A percentile compares a stretch with the other conserved stretches of the same genome.
phyloP scores from a whole-genome alignment of 2,113 vertebrate genomes.

The Crotalus tigris region DNA sequence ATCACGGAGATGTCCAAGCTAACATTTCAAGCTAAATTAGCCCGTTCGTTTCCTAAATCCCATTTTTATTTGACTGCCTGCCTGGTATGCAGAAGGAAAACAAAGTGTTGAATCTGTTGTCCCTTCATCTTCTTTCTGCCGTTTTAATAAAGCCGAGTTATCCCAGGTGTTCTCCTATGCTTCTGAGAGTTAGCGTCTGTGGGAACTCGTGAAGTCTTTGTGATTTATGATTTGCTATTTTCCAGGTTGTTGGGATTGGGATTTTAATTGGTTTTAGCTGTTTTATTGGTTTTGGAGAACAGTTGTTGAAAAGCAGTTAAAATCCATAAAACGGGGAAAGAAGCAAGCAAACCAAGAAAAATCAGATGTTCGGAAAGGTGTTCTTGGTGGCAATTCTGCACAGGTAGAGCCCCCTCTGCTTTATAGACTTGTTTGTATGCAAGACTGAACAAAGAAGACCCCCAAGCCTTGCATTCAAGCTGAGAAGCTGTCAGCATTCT shows the following conservation, averaged over 20 bases:
- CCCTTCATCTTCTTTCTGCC: not conserved
- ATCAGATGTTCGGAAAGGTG: not conserved
- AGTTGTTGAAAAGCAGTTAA: conserved; percentile 7
- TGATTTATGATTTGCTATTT: not conserved
- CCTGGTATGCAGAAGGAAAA: too few relatives aligned
- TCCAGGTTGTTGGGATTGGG: not conserved
- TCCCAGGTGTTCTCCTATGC: not conserved
- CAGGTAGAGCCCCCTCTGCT: not conserved
- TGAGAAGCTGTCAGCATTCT: not conserved
- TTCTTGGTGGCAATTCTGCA: not conserved
- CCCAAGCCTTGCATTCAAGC: not conserved
- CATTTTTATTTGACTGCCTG: not conserved
- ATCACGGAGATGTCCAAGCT: not conserved
- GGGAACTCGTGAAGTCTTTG: not conserved
- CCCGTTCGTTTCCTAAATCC: not conserved
- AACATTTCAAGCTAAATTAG: not conserved
- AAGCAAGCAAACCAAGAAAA: not conserved
- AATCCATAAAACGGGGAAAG: not conserved
- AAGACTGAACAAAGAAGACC: not conserved
- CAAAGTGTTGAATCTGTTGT: not conserved
- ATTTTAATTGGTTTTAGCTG: not conserved
- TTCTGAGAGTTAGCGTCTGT: not conserved
- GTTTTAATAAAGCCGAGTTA: not conserved
- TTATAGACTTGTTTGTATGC: not conserved
- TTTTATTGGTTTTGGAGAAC: not conserved